A percentile compares a stretch with the other conserved stretches of the same genome.
Conservation (phyloP, 2,113 vertebrate species). For the Rana temporaria region DNA sequence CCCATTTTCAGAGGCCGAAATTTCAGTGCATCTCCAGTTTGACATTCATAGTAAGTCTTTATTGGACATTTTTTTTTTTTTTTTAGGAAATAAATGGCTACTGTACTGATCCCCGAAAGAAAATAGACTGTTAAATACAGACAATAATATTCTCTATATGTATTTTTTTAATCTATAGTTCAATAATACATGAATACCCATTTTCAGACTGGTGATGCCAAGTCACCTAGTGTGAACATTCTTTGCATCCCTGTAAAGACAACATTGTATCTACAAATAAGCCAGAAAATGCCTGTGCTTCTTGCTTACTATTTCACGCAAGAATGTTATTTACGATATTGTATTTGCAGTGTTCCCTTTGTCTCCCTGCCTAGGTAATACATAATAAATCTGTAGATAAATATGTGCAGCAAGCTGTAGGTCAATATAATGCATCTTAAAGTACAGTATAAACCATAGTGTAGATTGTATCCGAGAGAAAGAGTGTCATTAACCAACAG, state of each 20-base stretch:
- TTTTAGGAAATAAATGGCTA: too few species aligned
- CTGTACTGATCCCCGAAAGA: too few species aligned
- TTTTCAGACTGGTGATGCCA: too few species aligned
- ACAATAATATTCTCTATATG: too few species aligned
- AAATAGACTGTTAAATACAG: too few species aligned
- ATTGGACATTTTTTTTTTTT: too few species aligned
- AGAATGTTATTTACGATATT: constrained; percentile 46
- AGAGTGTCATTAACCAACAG: constrained; percentile 35
- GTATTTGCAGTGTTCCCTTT: constrained; percentile 39
- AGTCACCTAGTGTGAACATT: too few species aligned
- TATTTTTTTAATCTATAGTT: too few species aligned
- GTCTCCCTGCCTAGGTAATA: constrained; percentile 34
- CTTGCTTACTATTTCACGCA: constrained; percentile 19
- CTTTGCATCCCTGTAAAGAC: neutral
- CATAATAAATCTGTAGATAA: constrained; percentile 54
- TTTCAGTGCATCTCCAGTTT: too few species aligned
- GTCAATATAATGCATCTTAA: constrained; percentile 56
- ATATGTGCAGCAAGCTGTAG: constrained; percentile 50
- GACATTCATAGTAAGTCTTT: too few species aligned
- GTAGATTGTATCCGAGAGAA: constrained; percentile 46
- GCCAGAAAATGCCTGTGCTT: neutral
- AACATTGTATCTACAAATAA: constrained; percentile 34
- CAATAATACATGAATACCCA: too few species aligned
- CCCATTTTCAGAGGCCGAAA: too few species aligned
- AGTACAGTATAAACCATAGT: constrained; percentile 37